phyloP scores from a whole-genome alignment of 2,888 invertebrate species.

The Zootermopsis nevadensis region DNA sequence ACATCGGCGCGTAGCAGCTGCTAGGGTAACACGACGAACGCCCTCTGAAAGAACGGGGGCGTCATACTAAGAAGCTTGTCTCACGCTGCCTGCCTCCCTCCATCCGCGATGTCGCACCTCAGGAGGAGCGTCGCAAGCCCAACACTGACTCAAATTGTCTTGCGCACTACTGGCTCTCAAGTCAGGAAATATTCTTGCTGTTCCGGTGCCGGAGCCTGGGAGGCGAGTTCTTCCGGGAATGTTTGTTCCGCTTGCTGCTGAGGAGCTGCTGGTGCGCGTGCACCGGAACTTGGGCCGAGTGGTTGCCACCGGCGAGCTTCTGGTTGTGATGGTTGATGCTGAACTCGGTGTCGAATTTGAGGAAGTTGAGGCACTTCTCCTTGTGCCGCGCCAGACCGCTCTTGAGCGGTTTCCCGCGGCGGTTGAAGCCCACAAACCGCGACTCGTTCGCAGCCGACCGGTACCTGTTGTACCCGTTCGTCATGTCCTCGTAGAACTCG shows the following conservation, averaged over 20 bases:
- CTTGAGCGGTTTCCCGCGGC: constrained; percentile 68
- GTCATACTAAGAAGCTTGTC: background rate
- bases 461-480: constrained; percentile 73
- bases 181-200: constrained; percentile 45
- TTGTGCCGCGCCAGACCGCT: constrained; percentile 56
- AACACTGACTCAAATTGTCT: constrained; percentile 1
- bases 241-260: constrained; percentile 33
- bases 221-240: background rate
- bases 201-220: constrained; percentile 31
- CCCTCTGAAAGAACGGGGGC: background rate
- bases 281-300: constrained; percentile 44
- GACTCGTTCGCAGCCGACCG: constrained; percentile 69
- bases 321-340: constrained; percentile 72
- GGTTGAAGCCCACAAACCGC: constrained; percentile 74
- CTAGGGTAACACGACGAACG: background rate
- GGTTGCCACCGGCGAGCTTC: constrained; percentile 63
- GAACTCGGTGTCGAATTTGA: constrained; percentile 72
- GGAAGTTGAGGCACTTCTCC: constrained; percentile 71
- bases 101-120: background rate
- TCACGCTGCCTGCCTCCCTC: background rate
- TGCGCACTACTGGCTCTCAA: constrained; percentile 22
- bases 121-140: background rate
- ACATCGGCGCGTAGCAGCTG: background rate
- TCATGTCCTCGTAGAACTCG: constrained; percentile 72
- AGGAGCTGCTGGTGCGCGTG: constrained; percentile 43